Evolutionary conservation across 2,113 vertebrate genomes (phyloP).

Genomic region (Probosciger aterrimus): DNA sequence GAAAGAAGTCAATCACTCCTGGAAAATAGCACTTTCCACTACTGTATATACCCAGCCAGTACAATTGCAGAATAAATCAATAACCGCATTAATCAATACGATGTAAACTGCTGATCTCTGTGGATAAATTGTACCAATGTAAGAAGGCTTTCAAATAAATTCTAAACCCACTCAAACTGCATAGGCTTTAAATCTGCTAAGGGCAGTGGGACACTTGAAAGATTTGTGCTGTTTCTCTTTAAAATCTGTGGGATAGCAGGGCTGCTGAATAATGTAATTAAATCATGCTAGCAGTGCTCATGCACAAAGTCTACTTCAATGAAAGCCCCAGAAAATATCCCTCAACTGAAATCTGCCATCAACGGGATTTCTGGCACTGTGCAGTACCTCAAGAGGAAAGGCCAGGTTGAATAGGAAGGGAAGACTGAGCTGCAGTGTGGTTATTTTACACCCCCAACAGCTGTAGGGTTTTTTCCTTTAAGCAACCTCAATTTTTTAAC

Average conservation of each 20-base stretch:
- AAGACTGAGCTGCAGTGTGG: neutral
- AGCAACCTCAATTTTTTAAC: neutral
- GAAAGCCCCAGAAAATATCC: neutral
- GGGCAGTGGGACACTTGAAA: neutral
- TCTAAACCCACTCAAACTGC: constrained; percentile 39
- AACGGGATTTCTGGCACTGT: neutral
- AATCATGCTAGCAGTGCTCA: neutral
- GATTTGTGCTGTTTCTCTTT: constrained; percentile 6
- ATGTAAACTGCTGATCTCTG: constrained; percentile 67
- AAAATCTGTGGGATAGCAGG: neutral
- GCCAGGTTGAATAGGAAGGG: neutral
- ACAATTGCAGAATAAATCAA: constrained; percentile 54
- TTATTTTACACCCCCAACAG: neutral
- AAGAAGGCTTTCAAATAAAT: constrained; percentile 58
- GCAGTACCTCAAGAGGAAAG: neutral
- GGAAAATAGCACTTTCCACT: constrained; percentile 29
- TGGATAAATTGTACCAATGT: constrained; percentile 54
- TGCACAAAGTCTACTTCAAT: neutral
- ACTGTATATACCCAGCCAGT: neutral
- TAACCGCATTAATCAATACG: constrained; percentile 63
- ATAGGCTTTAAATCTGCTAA: constrained; percentile 35
- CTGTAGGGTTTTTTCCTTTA: neutral
- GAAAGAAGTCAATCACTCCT: constrained; percentile 67
- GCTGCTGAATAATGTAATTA: constrained; percentile 5
- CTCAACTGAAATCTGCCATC: neutral